A percentile compares a stretch with the other conserved stretches of the same genome.
These are phyloP conservation scores for Forbesichthys agassizii DNA, from an alignment of 2,113 vertebrate species.

Conservation along the genomic window DNA sequence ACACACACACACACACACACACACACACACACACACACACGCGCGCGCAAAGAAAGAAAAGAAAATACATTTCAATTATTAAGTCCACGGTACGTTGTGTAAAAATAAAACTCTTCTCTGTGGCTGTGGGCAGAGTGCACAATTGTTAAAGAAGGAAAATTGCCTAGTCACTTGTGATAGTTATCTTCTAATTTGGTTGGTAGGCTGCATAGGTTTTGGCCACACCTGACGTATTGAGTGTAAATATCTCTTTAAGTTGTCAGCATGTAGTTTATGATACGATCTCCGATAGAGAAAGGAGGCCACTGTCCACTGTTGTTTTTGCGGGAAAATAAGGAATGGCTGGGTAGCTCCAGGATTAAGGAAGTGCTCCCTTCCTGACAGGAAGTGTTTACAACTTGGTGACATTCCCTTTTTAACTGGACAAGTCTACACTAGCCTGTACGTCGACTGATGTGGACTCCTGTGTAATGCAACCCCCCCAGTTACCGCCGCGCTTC, in stretches of 20 bases:
- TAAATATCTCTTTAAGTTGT: background rate
- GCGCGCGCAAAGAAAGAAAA: too few species aligned
- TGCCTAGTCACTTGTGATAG: background rate
- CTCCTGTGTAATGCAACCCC: conserved; percentile 37
- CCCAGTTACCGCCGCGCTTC: conserved; percentile 33
- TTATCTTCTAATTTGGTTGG: background rate
- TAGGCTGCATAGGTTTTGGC: background rate
- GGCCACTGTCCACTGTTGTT: conserved; percentile 51
- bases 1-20: too few species aligned
- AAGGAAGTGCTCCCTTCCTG: conserved; percentile 82
- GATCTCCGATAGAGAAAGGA: conserved; percentile 6
- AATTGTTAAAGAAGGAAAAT: background rate
- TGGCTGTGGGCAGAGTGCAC: too few species aligned
- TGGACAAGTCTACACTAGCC: conserved; percentile 68
- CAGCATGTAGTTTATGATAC: background rate
- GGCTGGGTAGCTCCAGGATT: conserved; percentile 73
- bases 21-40: too few species aligned
- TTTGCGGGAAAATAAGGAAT: conserved; percentile 62
- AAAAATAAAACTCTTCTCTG: too few species aligned
- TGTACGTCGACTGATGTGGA: conserved; percentile 39
- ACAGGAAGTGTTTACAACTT: conserved; percentile 81
- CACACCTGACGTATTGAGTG: background rate
- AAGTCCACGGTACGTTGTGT: too few species aligned
- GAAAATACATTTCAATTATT: too few species aligned
- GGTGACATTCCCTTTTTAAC: conserved; percentile 80